phyloP scores from a whole-genome alignment of 2,888 invertebrate genomes.

The Drosophila ochracea region DNA sequence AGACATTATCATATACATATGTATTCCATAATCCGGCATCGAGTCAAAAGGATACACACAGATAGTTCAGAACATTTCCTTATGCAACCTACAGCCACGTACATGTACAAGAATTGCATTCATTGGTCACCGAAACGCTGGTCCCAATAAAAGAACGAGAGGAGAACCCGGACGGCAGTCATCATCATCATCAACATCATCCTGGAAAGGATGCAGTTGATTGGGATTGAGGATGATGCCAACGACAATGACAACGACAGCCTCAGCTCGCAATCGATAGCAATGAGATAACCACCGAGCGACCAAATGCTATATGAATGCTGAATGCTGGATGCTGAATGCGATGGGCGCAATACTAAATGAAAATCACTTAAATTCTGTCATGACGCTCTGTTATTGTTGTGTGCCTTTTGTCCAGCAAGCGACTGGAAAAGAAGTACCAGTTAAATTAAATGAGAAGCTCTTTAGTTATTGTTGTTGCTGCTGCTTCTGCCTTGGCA shows the following conservation, averaged over 20 bases:
- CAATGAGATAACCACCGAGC: slow-evolving; percentile 26
- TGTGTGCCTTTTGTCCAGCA: slow-evolving; percentile 46
- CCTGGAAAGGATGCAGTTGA: slow-evolving; percentile 45
- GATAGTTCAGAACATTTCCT: slow-evolving; percentile 30
- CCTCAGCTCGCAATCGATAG: slow-evolving; percentile 23
- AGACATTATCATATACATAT: slow-evolving; percentile 38
- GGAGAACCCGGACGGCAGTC: slow-evolving; percentile 48
- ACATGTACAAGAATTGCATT: slow-evolving; percentile 51
- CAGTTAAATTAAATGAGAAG: slow-evolving; percentile 63
- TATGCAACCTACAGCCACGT: slow-evolving; percentile 54
- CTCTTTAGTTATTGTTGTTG: slow-evolving; percentile 42
- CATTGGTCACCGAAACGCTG: slow-evolving; percentile 51
- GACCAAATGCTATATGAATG: slow-evolving; percentile 26
- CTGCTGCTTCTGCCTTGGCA: slow-evolving; percentile 32
- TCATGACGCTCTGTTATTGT: slow-evolving; percentile 49
- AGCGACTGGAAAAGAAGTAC: slow-evolving; percentile 49
- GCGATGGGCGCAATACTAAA: slow-evolving; percentile 37
- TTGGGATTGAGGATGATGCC: slow-evolving; percentile 36
- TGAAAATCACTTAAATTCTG: slow-evolving; percentile 73
- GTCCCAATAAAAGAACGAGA: slow-evolving; percentile 48
- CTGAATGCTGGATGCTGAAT: background rate
- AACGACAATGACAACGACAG: slow-evolving; percentile 5
- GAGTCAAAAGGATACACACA: background rate
- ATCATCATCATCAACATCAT: slow-evolving; percentile 40
- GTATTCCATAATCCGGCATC: slow-evolving; percentile 30